Conservation (phyloP, 2,797 vertebrate species). For the Tinamus major region DNA sequence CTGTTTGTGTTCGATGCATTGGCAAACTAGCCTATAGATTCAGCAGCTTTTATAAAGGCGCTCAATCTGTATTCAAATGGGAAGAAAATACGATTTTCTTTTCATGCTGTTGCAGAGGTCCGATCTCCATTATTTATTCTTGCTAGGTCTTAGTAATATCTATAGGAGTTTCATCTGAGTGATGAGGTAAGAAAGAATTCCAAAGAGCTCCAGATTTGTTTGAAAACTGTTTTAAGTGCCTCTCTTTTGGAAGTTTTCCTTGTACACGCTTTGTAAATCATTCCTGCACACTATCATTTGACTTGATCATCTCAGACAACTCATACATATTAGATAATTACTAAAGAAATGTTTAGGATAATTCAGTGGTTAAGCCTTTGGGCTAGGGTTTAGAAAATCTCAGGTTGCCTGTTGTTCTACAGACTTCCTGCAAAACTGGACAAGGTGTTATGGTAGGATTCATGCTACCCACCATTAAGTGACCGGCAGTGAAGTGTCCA, state of each 20-base stretch:
- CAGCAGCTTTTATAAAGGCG: background rate
- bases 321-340: background rate
- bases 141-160: background rate
- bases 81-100: background rate
- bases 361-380: background rate
- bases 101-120: background rate
- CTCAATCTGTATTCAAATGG: background rate
- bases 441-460: background rate
- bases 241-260: background rate
- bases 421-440: background rate
- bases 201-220: fast-evolving
- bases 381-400: background rate
- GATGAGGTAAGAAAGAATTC: background rate
- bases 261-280: background rate
- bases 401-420: background rate
- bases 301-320: background rate
- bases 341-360: background rate
- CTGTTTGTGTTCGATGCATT: background rate
- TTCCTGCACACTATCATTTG: background rate
- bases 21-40: background rate
- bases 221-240: background rate
- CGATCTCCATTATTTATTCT: background rate
- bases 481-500: background rate
- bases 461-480: background rate
- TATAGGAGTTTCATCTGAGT: background rate